Evolutionary conservation across 2,113 vertebrate species (phyloP).

Genomic region (Archocentrus centrarchus): DNA sequence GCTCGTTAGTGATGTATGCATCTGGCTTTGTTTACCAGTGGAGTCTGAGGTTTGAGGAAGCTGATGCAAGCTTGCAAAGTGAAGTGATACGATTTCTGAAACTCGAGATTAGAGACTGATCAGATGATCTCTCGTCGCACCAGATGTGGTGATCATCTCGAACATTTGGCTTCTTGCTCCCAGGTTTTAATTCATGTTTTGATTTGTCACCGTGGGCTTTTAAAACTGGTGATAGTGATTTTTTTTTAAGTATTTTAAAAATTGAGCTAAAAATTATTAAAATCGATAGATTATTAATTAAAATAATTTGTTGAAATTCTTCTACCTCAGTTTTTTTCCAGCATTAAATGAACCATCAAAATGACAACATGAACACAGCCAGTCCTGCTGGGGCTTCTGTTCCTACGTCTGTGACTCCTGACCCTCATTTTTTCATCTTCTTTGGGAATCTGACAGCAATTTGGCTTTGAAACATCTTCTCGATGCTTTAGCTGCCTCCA

Average conservation of each 20-base stretch:
- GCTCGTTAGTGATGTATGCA: background rate
- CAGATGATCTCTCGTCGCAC: background rate
- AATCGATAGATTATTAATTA: background rate
- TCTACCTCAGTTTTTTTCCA: no score
- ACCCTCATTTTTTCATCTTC: background rate
- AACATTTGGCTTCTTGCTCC: background rate
- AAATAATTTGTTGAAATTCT: no score
- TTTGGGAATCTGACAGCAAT: background rate
- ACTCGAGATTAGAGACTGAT: background rate
- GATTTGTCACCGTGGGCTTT: background rate
- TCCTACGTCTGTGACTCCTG: rapidly evolving
- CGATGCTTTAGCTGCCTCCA: background rate
- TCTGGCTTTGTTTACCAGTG: background rate
- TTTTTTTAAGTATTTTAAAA: background rate
- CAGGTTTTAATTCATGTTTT: background rate
- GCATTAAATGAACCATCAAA: background rate
- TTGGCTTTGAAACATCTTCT: background rate
- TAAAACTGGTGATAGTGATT: background rate
- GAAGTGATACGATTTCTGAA: background rate
- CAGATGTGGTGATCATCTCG: background rate
- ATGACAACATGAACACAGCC: rapidly evolving
- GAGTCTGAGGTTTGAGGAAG: background rate
- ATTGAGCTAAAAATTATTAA: background rate
- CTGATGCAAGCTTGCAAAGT: background rate
- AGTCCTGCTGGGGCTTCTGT: no score